phyloP scores from a whole-genome alignment of 2,113 vertebrate species.

The Heterotilapia buettikoferi region DNA sequence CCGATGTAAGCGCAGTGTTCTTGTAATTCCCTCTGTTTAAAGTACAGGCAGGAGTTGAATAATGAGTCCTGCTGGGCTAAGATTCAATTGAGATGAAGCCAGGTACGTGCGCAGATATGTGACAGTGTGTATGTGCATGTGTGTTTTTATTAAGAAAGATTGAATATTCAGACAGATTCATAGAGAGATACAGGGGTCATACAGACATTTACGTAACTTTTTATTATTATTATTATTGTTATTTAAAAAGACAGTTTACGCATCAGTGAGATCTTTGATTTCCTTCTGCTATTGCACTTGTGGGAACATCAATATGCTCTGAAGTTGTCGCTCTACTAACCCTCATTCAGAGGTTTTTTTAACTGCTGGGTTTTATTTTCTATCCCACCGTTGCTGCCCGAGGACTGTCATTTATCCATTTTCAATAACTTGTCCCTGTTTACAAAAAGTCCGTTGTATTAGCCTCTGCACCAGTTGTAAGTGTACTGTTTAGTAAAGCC shows the following conservation, averaged over 20 bases:
- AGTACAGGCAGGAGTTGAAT: not conserved
- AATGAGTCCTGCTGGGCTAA: not conserved
- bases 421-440: not conserved
- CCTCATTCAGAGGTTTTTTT: not conserved
- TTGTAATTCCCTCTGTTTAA: not conserved
- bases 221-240: not conserved
- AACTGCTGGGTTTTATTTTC: not conserved
- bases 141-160: not conserved
- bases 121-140: not conserved
- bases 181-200: not conserved
- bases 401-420: not conserved
- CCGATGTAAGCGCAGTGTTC: not conserved
- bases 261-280: not conserved
- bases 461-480: not conserved
- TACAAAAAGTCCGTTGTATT: not conserved
- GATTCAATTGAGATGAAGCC: not conserved
- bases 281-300: not conserved
- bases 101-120: not conserved
- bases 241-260: not conserved
- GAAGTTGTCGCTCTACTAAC: not conserved
- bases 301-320: not conserved
- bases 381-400: not conserved
- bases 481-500: not conserved
- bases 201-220: not conserved
- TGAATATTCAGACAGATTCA: not conserved